Evolutionary conservation across 1,140 invertebrate genomes (phyloP), one percentile per base, ranked within the genome.

Genomic region (Varroa destructor): DNA sequence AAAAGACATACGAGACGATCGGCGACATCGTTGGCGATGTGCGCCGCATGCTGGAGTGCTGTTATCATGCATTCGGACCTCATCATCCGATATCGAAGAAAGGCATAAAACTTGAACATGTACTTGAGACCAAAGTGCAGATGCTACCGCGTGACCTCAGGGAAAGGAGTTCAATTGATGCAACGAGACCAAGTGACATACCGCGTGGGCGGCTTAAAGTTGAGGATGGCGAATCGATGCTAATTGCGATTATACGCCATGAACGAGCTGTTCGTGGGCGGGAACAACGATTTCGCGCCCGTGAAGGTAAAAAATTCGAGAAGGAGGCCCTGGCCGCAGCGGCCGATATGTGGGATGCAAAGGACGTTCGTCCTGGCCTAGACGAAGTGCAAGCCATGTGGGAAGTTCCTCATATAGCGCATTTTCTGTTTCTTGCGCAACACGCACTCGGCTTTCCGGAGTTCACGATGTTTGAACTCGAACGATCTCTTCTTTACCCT

Each of bases 401-500:
- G 61, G 61, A 67, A 67, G 61, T 67, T 67, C 81, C 81, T 5
- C 80, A 85, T 76, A 83, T 86, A 74, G 84, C 82, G 36, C 81
- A 84, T 71, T 85, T 86, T 75, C 77, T 86, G 14, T 81, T 82
- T 73, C 76, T 86, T 64, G 81, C 82, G 56, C 82, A 82, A 75
- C 80, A 82, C 72, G 79, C 78, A 36, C 81, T 81, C 70, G 81
- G 78, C 73, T 77, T 82, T 61, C 78, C 77, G n/a, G 78, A 78
- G 56, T 79, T 85, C 37, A 80, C 84, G 0, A 82, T 85, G 77
- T 85, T 83, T 73, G 85, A 86, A 75, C 78, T 86, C 54, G 85
- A 86, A 77, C 80, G 84, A 46, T 84, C 84, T 79, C 77, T 86
- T 10, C 74, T 83, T n/a, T 82, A 85, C 76, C 82, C 84, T 25